Evolutionary conservation across 2,888 invertebrate genomes (phyloP), one percentile per base, ranked within the genome.

Genomic region (Smittia sp.): DNA sequence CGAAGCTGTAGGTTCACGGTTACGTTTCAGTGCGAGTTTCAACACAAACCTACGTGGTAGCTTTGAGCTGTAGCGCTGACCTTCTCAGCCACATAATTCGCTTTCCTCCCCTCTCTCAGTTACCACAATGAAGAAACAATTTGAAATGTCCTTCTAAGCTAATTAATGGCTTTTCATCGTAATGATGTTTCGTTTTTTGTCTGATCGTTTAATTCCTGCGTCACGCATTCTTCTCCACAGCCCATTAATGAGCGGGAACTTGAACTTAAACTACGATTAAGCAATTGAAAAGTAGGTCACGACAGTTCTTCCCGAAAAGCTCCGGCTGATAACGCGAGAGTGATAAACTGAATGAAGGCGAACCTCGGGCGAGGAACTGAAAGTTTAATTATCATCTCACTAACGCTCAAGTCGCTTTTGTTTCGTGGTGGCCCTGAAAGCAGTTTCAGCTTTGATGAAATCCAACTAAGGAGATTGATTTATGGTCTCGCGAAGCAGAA

Each of bases 141-240:
- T 72, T 62, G 54, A 62, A 58, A 62, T 39, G 72, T 62, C 72
- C 72, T 72, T 72, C 72, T 54, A n/a, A 70, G 27, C 52, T 70
- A 32, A 32, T 32, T 32, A 32, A 32, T 32, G 32, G 32, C 32
- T 32, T 32, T 68, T 68, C 46, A 70, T 70, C 69, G 46, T 27
- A 22, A 27, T 70, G 27, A 70, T 41, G 39, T 46, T 32, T 32
- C 32, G 9, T 32, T 32, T 32, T 32, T 32, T 9, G 9, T n/a
- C n/a, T n/a, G n/a, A n/a, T n/a, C 3, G 32, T 9, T 32, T 32
- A 32, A 32, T 32, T 9, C 32, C 3, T 6, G 32, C 32, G 65
- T 6, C 65, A 65, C 65, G 13, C 65, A 27, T 32, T 32, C 32
- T 32, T 32, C 32, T 32, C 9, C n/a, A n/a, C n/a, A n/a, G 32